A percentile compares a stretch with the other conserved stretches of the same genome.
Conservation (phyloP, 1,140 invertebrate species). For the Drosophila tani region DNA sequence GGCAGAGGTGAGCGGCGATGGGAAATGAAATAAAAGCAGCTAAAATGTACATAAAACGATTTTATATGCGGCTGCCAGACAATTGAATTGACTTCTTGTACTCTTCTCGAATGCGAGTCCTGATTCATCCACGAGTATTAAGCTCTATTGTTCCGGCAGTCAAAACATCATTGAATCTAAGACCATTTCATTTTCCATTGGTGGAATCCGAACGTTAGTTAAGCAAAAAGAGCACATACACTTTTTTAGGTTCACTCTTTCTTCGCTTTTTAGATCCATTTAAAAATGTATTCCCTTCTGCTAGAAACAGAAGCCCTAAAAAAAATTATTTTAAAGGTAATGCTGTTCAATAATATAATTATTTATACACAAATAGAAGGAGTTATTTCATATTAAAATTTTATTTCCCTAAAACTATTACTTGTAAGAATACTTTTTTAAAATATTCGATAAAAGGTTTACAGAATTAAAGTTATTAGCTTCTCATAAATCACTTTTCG, state of each 20-base stretch:
- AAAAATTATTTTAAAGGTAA: not conserved
- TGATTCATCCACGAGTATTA: slow-evolving; percentile 43
- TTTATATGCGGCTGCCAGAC: slow-evolving; percentile 66
- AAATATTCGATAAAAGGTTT: not conserved
- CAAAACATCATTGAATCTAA: slow-evolving; percentile 28
- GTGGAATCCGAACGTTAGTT: not conserved
- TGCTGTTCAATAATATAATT: not conserved
- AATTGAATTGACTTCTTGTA: slow-evolving; percentile 72
- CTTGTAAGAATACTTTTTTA: not conserved
- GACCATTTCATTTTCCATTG: slow-evolving; percentile 14
- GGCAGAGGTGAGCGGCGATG: slow-evolving; percentile 5
- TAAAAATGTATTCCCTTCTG: not conserved
- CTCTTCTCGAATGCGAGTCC: slow-evolving; percentile 30
- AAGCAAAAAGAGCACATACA: slow-evolving; percentile 8
- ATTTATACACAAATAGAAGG: not conserved
- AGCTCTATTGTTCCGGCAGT: slow-evolving; percentile 39
- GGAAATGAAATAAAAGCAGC: slow-evolving; percentile 23
- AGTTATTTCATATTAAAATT: not conserved
- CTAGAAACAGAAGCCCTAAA: not conserved
- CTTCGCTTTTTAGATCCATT: slow-evolving; percentile 1
- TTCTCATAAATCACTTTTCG: not conserved
- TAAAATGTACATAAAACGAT: slow-evolving; percentile 53
- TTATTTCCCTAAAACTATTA: not conserved
- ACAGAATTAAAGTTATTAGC: not conserved
- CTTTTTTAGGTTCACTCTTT: not conserved